Base-by-base conservation (phyloP, 2,113 vertebrate species). In the Dolichotis patagonum region DNA sequence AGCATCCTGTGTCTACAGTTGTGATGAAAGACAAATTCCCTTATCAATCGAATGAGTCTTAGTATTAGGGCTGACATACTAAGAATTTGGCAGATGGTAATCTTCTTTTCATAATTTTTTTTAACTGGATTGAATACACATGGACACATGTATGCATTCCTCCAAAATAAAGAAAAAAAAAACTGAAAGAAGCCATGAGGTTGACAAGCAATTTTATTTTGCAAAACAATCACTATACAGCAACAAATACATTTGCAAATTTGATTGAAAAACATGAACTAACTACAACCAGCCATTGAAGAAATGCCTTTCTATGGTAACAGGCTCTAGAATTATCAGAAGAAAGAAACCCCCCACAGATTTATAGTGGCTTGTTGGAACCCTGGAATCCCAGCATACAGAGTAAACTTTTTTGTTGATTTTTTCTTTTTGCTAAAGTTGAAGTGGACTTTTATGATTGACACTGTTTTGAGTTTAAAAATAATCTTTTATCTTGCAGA, bases 201-300 rank as follows among this genome's bases (percentile, higher is more conserved):
- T 99, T 99, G 99, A 99, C 99, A 99, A 99, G 99, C 99, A 96
- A 98, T 98, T 99, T 99, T 99, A 99, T 99, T 99, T 99, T 99
- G 99, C 99, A 99, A 99, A 99, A 99, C 99, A 99, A 99, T 99
- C 99, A 99, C 99, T 99, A 99, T 99, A 99, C 99, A 99, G 99
- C 99, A 99, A 99, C 99, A 99, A 99, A 99, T 99, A 99, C 99
- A 99, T 99, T 97, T 99, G 98, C 99, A 99, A 99, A 99, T 99
- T 10, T 98, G 98, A 99, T 99, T 99, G 98, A 98, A 99, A 99
- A 99, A 99, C 99, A 99, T 99, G 98, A 99, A 99, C 99, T 99
- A 99, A 98, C 99, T 99, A 99, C 98, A 98, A 99, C 98, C 99
- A 99, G 98, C 98, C 99, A 99, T 98, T 98, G 98, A 99, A 98